Conservation (phyloP, 2,113 vertebrate species). For the Nansenia antarctica region DNA sequence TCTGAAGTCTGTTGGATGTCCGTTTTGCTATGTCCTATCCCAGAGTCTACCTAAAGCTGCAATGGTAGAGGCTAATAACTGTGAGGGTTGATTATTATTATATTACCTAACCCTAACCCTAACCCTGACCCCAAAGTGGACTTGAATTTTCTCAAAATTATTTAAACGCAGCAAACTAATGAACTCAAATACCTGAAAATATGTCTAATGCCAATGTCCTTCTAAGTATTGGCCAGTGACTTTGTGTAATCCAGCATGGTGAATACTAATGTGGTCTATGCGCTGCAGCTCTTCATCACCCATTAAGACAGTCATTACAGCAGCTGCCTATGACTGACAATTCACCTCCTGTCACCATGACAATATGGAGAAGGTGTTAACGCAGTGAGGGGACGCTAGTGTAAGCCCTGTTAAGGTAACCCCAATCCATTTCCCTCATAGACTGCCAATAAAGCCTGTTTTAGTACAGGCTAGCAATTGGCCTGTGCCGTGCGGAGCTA, state of each 20-base stretch:
- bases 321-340: neutral
- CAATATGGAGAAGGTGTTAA: conserved; percentile 26
- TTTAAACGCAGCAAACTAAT: conserved; percentile 50
- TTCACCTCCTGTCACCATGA: neutral
- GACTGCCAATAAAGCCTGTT: conserved; percentile 7
- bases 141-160: conserved; percentile 36
- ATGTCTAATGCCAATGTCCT: neutral
- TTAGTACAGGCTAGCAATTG: too few species aligned
- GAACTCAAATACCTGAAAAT: conserved; percentile 2
- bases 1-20: too few species aligned
- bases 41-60: too few species aligned
- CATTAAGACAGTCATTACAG: neutral
- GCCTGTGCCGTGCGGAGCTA: too few species aligned
- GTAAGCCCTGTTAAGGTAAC: too few species aligned
- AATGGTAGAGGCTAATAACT: conserved; percentile 61
- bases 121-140: conserved; percentile 35
- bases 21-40: too few species aligned
- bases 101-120: too few species aligned
- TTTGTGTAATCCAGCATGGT: neutral
- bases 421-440: too few species aligned
- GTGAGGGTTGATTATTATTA: conserved; percentile 65
- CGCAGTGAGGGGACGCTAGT: too few species aligned
- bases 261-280: neutral
- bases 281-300: neutral
- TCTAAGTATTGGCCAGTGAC: neutral